Evolutionary conservation across 2,888 invertebrate genomes (phyloP), one percentile per base, ranked within the genome.

Genomic region (Nebria brevicollis): DNA sequence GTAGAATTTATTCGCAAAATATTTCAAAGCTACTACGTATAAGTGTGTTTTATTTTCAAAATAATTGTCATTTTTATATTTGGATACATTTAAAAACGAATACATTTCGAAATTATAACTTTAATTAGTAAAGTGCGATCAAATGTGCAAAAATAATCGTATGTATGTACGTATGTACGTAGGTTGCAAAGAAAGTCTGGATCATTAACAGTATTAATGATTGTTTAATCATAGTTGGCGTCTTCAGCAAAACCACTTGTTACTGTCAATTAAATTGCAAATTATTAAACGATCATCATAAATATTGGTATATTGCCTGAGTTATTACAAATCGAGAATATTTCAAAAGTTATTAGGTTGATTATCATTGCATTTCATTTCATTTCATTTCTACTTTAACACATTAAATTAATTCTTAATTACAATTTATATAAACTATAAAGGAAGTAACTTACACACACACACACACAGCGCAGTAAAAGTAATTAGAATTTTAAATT

Each of bases 261-360:
- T 75, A 75, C 75, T 75, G 75, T 75, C 75, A 75, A 75, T 75
- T 75, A 75, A 34, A 75, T 66, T 15, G 75, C 64, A 75, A 75
- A 75, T 75, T 75, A 75, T 75, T 65, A 75, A 25, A 64, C 41
- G 75, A 20, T 73, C 26, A 42, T 15, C 73, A 73, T 73, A 41
- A 41, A 73, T 73, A 15, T 73, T 54, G 54, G 54, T 54, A 54
- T 54, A 54, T 54, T 54, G 54, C 4, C 54, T 54, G 54, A 54
- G 54, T 54, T 54, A 54, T 54, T 54, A 54, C 54, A 54, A 54
- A 54, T 54, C 54, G 54, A 54, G 54, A 54, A 54, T 54, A 54
- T 54, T 11, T 54, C 54, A 54, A 54, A 54, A 54, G 54, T 54
- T 54, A 54, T 54, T 54, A 54, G 54, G 54, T 54, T 54, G 54